Evolutionary conservation across 92 coral and sea anemone genomes (phyloP).

Genomic region (Bergia sp.): DNA sequence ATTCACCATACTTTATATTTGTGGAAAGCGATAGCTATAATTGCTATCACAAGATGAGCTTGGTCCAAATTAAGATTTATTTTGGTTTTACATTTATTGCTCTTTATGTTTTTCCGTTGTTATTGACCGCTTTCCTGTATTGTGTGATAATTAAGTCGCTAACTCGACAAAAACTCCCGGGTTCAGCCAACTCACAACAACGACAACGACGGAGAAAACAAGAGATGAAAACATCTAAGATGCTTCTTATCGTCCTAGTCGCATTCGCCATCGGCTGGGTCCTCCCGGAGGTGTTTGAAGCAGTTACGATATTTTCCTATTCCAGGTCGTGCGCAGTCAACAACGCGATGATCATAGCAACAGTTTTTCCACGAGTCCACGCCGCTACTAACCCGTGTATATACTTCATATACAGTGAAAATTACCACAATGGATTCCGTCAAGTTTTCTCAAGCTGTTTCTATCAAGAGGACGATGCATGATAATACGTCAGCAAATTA

Average conservation of each 20-base stretch:
- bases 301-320: not conserved
- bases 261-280: not conserved
- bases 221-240: slow-evolving; percentile 3
- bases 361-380: not conserved
- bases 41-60: not conserved
- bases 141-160: not conserved
- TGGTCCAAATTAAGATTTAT: not conserved
- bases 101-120: not conserved
- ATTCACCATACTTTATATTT: not conserved
- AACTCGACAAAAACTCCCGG: not conserved
- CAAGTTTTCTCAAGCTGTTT: not conserved
- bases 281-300: not conserved
- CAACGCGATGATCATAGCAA: not conserved
- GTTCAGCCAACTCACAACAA: not conserved
- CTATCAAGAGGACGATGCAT: too few relatives aligned
- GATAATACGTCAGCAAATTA: too few relatives aligned
- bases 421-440: not conserved
- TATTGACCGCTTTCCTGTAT: not conserved
- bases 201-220: slow-evolving; percentile 13
- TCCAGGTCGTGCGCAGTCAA: not conserved
- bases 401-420: slow-evolving; percentile 13
- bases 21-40: not conserved
- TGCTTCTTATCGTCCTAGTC: not conserved
- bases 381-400: slow-evolving; percentile 7
- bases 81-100: not conserved